Evolutionary conservation across 2,888 invertebrate species (phyloP).

Genomic region (Monochamus alternatus): DNA sequence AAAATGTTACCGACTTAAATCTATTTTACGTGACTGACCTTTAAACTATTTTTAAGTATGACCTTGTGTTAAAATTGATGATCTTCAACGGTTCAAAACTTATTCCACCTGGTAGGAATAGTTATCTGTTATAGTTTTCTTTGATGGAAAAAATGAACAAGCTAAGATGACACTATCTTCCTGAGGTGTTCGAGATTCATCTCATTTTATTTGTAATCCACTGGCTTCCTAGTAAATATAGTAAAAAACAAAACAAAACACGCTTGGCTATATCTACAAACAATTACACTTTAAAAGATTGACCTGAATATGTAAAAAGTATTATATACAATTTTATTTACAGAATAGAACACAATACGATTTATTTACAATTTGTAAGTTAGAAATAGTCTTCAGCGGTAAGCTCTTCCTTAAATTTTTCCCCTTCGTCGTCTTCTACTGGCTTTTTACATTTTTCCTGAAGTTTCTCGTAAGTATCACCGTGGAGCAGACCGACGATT

Average conservation of each 20-base stretch:
- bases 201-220: slow-evolving; percentile 26
- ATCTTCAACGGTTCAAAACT: not conserved
- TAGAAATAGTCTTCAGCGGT: slow-evolving; percentile 25
- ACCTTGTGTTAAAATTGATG: not conserved
- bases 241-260: slow-evolving; percentile 29
- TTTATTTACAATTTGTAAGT: slow-evolving; percentile 34
- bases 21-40: not conserved
- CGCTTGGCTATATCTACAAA: slow-evolving; percentile 19
- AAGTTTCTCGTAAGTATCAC: slow-evolving; percentile 69
- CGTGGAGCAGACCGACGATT: slow-evolving; percentile 84
- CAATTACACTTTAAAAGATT: slow-evolving; percentile 36
- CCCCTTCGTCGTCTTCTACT: slow-evolving; percentile 39
- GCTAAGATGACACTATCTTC: not conserved
- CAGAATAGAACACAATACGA: slow-evolving; percentile 38
- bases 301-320: slow-evolving; percentile 41
- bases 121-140: not conserved
- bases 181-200: slow-evolving; percentile 13
- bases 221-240: slow-evolving; percentile 12
- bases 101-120: not conserved
- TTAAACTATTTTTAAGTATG: not conserved
- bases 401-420: slow-evolving; percentile 37
- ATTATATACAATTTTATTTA: slow-evolving; percentile 48
- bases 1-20: not conserved
- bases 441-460: slow-evolving; percentile 57
- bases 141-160: not conserved